Evolutionary conservation across 2,113 vertebrate genomes (phyloP), one percentile per base, ranked within the genome.

Genomic region (Pardalotus punctatus): DNA sequence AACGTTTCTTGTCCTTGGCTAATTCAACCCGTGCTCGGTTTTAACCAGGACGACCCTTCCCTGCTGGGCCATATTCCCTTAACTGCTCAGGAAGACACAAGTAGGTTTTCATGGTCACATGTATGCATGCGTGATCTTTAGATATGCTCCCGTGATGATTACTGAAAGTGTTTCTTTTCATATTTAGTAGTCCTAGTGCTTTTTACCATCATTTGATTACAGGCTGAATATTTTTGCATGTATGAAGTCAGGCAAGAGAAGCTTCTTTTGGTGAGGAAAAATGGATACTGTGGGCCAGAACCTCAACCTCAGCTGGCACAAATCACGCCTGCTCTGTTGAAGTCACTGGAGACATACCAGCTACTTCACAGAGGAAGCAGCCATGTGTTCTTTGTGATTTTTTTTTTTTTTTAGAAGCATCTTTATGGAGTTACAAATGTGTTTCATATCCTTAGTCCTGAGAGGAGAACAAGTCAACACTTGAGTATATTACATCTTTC

Each of bases 371-470:
- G 86, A 89, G 74, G 60, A 94, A 93, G 40, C n/a, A 81, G 40
- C 47, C 76, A 64, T 70, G 31, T 86, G 80, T 51, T 85, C 56
- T 80, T 76, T 58, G 35, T 70, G 81, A 67, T 43, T 45, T 45
- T 45, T 45, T 43, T 45, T 45, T 45, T 45, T 51, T 96, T 93
- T 93, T 83, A 93, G 93, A 94, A 92, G 20, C 11, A 73, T 91
- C 85, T 94, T 97, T 93, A 86, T 64, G 77, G 62, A 80, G 51
- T 53, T 95, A 31, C 23, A 90, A 96, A 94, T 85, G 66, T 96
- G 85, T 95, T 97, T 97, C 89, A 97, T 96, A 95, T 82, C 91
- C 84, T 89, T 95, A 82, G 45, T 84, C 76, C 71, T 88, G 57
- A 28, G 40, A 93, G 76, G 48, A 96, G 53, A 82, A 48, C 60